A percentile compares a stretch with the other conserved stretches of the same genome.
These are phyloP conservation scores for Acanthoscelides obtectus DNA, from an alignment of 2,888 invertebrate species.

Conservation along the genomic window DNA sequence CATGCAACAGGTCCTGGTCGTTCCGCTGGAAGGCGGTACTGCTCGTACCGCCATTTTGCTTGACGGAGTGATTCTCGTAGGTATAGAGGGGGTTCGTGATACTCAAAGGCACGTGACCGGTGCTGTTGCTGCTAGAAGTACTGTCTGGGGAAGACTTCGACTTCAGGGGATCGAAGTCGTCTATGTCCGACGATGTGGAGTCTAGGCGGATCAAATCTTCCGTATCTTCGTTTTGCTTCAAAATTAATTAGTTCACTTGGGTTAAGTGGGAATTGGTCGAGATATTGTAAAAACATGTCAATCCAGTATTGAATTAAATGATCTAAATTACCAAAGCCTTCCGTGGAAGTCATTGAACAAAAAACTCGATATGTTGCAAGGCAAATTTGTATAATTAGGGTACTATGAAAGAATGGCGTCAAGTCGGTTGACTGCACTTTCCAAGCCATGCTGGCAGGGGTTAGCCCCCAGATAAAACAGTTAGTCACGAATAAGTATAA, in stretches of 20 bases:
- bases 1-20: slow-evolving; percentile 65
- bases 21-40: slow-evolving; percentile 33
- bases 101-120: slow-evolving; percentile 48
- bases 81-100: slow-evolving; percentile 50
- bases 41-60: slow-evolving; percentile 50
- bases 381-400: too few species aligned
- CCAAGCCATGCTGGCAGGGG: too few species aligned
- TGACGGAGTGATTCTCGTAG: slow-evolving; percentile 41
- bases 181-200: slow-evolving; percentile 55
- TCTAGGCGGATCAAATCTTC: slow-evolving; percentile 65
- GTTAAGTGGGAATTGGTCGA: too few species aligned
- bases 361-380: too few species aligned
- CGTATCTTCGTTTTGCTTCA: slow-evolving; percentile 45
- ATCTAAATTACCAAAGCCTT: too few species aligned
- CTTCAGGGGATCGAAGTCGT: slow-evolving; percentile 64
- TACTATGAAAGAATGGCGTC: too few species aligned
- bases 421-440: too few species aligned
- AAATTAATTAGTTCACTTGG: background rate
- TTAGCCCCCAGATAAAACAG: too few species aligned
- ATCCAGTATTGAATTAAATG: too few species aligned
- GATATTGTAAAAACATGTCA: too few species aligned
- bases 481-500: too few species aligned
- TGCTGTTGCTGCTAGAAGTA: slow-evolving; percentile 20
- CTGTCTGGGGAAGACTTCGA: slow-evolving; percentile 34
- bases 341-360: too few species aligned